Conservation (phyloP, 2,888 invertebrate species). For the Blastobasis adustella region DNA sequence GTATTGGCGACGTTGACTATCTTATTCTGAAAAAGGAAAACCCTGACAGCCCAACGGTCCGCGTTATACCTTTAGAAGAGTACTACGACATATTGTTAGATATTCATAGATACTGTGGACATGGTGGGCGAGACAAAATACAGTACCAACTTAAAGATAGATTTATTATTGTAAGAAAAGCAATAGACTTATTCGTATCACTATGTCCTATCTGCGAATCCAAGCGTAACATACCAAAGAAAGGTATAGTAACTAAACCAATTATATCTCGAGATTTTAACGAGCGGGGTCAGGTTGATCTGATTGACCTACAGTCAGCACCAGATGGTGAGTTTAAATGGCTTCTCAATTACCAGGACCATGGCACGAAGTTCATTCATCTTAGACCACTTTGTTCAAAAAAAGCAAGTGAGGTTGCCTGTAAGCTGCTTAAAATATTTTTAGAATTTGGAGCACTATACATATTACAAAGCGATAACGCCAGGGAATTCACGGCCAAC, state of each 20-base stretch:
- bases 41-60: conserved; percentile 5
- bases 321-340: conserved; percentile 29
- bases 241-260: conserved; percentile 12
- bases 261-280: conserved; percentile 20
- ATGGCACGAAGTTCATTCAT: conserved; percentile 26
- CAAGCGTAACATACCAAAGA: conserved; percentile 6
- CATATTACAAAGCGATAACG: conserved; percentile 16
- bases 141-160: conserved; percentile 4
- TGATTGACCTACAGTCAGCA: conserved; percentile 21
- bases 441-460: conserved; percentile 13
- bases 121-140: conserved; percentile 10
- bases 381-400: conserved; percentile 3
- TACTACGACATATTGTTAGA: conserved; percentile 7
- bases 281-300: conserved; percentile 24
- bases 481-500: conserved; percentile 17
- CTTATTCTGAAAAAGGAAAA: conserved; percentile 6
- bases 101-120: conserved; percentile 8
- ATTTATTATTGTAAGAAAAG: conserved; percentile 7
- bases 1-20: conserved; percentile 1
- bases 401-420: conserved; percentile 21
- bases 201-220: conserved; percentile 6
- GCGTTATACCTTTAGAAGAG: conserved; percentile 5
- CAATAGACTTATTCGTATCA: conserved; percentile 8
- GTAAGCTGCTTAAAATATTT: conserved; percentile 21
- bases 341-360: conserved; percentile 30